These are phyloP conservation scores for Endotricha flammealis DNA, from an alignment of 2,888 invertebrate genomes.

Conservation along the genomic window DNA sequence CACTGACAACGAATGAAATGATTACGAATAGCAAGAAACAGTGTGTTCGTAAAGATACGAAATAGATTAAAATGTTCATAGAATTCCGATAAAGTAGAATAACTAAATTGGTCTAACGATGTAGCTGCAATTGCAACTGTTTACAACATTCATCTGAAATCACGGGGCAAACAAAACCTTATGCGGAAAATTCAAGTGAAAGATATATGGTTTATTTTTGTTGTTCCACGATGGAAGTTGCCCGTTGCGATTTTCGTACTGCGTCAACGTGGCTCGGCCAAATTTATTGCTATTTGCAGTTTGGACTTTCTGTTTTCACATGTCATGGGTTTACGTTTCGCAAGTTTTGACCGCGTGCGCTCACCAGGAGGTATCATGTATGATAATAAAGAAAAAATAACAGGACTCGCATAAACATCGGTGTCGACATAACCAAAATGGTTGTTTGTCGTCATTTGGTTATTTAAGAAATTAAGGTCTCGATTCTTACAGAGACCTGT, in stretches of 20 bases:
- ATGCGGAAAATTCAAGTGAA: constrained; percentile 50
- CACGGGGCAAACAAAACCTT: constrained; percentile 36
- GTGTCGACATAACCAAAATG: no score
- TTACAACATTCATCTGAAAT: constrained; percentile 18
- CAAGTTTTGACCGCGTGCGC: constrained; percentile 26
- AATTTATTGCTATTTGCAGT: constrained; percentile 70
- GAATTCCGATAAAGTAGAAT: background rate
- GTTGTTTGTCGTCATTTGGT: constrained; percentile 2
- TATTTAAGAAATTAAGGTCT: constrained; percentile 2
- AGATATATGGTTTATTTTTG: constrained; percentile 69
- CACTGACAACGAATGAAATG: no score
- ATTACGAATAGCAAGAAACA: no score
- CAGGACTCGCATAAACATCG: background rate
- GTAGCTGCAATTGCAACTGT: constrained; percentile 4
- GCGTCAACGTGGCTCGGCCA: constrained; percentile 59
- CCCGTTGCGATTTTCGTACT: constrained; percentile 56
- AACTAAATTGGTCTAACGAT: constrained; percentile 7
- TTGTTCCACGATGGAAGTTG: constrained; percentile 57
- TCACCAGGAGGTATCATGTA: background rate
- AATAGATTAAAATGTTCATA: background rate
- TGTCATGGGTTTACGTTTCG: constrained; percentile 48
- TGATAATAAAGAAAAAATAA: constrained; percentile 1
- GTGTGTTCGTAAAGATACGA: background rate
- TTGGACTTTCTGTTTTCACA: constrained; percentile 62
- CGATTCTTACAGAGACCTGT: constrained; percentile 1